Percentiles rank a stretch among this genome's conserved stretches.
Evolutionary conservation across 2,888 invertebrate genomes (phyloP).

Genomic region (Andrena praecox): DNA sequence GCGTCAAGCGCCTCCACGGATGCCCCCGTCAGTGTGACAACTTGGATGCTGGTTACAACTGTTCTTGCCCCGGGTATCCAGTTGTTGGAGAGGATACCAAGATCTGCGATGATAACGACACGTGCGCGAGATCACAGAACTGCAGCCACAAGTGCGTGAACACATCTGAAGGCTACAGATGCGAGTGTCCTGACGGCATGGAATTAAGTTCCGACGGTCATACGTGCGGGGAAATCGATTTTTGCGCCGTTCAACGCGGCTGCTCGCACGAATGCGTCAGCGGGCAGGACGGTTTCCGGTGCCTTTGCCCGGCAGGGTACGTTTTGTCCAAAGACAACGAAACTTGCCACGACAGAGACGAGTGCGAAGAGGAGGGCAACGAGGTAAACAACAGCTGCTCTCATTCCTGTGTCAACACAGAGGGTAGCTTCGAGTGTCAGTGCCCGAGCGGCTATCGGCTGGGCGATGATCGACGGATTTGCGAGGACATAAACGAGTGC

Average conservation of each 20-base stretch:
- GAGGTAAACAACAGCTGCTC: slow-evolving; percentile 78
- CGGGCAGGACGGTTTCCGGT: slow-evolving; percentile 86
- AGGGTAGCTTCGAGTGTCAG: slow-evolving; percentile 87
- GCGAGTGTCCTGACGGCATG: slow-evolving; percentile 86
- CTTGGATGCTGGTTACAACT: slow-evolving; percentile 85
- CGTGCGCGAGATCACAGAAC: slow-evolving; percentile 72
- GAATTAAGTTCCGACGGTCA: slow-evolving; percentile 77
- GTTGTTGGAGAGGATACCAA: slow-evolving; percentile 77
- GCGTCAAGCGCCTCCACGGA: slow-evolving; percentile 70
- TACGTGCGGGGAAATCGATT: slow-evolving; percentile 82
- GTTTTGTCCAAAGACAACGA: slow-evolving; percentile 68
- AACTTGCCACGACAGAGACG: slow-evolving; percentile 85
- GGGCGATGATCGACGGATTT: slow-evolving; percentile 75
- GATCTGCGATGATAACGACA: slow-evolving; percentile 80
- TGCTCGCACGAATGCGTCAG: slow-evolving; percentile 89
- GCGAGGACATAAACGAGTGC: slow-evolving; percentile 82
- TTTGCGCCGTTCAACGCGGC: slow-evolving; percentile 86
- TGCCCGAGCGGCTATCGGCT: slow-evolving; percentile 86
- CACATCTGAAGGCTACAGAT: slow-evolving; percentile 85
- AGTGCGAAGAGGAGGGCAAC: slow-evolving; percentile 82
- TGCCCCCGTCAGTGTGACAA: slow-evolving; percentile 81
- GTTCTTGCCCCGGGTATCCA: slow-evolving; percentile 85
- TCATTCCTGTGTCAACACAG: slow-evolving; percentile 87
- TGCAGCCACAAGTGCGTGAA: slow-evolving; percentile 75
- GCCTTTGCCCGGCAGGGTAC: slow-evolving; percentile 85